Evolutionary conservation across 2,888 invertebrate species (phyloP).

Genomic region (Malthinus flaveolus): DNA sequence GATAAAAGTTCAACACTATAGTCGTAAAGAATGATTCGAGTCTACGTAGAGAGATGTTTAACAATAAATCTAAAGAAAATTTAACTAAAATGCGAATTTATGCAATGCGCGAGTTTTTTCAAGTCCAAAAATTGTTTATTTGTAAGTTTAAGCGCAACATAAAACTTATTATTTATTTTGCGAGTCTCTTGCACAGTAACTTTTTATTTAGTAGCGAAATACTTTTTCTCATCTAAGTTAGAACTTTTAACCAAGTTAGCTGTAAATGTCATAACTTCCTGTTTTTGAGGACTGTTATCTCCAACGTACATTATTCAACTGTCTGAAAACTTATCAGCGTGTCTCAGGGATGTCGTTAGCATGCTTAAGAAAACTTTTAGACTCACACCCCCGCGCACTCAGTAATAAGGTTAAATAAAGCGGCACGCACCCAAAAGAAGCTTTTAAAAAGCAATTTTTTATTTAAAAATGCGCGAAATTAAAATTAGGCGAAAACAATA

Average conservation of each 20-base stretch:
- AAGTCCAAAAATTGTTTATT: slow-evolving; percentile 21
- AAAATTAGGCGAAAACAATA: too few relatives aligned
- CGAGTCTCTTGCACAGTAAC: slow-evolving; percentile 23
- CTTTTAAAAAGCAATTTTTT: slow-evolving; percentile 3
- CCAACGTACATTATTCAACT: slow-evolving; percentile 29
- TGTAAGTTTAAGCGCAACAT: slow-evolving; percentile 23
- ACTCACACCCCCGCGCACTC: slow-evolving; percentile 21
- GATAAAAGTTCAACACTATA: too few relatives aligned
- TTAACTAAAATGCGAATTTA: slow-evolving; percentile 21
- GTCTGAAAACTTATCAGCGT: slow-evolving; percentile 30
- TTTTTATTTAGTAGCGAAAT: slow-evolving; percentile 28
- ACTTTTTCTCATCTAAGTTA: slow-evolving; percentile 31
- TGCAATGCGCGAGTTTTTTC: slow-evolving; percentile 10
- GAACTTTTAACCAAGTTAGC: slow-evolving; percentile 30
- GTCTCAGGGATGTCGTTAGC: slow-evolving; percentile 31
- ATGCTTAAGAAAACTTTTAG: slow-evolving; percentile 26
- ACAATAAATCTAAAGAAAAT: slow-evolving; percentile 25
- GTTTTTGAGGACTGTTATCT: slow-evolving; percentile 31
- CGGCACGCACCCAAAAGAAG: slow-evolving; percentile 1
- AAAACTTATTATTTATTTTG: slow-evolving; percentile 30
- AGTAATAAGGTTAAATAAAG: slow-evolving; percentile 26
- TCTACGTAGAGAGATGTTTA: background rate
- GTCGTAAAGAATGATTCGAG: too few relatives aligned
- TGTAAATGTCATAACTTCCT: slow-evolving; percentile 31
- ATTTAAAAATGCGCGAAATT: background rate